Evolutionary conservation across 2,797 vertebrate genomes (phyloP), one percentile per base, ranked within the genome.

Genomic region (Amblyraja radiata): DNA sequence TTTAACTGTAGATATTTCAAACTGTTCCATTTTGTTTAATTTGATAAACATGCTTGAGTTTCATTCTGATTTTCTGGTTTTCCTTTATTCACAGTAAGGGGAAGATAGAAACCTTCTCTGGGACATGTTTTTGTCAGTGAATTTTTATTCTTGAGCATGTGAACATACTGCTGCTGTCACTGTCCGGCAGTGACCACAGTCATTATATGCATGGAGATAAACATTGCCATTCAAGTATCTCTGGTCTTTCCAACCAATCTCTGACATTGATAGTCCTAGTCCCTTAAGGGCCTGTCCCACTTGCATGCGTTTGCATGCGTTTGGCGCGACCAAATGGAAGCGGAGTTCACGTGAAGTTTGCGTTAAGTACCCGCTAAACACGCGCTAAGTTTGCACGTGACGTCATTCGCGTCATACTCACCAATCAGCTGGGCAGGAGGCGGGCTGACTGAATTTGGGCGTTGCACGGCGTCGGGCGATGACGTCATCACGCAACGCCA

Each of bases 151-250:
- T 76, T 21, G 21, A 76, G 90, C 90, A 28, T 73, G 71, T 39
- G 36, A 92, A 58, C 54, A 92, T 54, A 28, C 71, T 74, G 39
- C 68, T 16, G 1, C 39, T 76, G 71, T 58, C 90, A 28, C 36
- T 76, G 23, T 14, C 39, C 39, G 28, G 71, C 73, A 76, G 46
- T 92, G 76, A 92, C 54, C 39, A 92, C 90, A 76, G 71, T 74
- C 21, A 25, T 92, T 46, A 54, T 16, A 76, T 92, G 90, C 90
- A 39, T 76, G 13, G 68, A 54, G 65, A 71, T 90, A 90, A 90
- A 90, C 88, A 21, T n/a, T 92, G 90, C 46, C 39, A 6, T 92
- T 92, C 71, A 92, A 76, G 73, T 39, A 92, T 92, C 90, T 76
- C 81, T 23, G 23, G 23, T 39, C 71, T 76, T 76, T 76, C 39